These are phyloP conservation scores for Dasypus novemcinctus DNA, from an alignment of 2,113 vertebrate genomes.

Conservation along the genomic window DNA sequence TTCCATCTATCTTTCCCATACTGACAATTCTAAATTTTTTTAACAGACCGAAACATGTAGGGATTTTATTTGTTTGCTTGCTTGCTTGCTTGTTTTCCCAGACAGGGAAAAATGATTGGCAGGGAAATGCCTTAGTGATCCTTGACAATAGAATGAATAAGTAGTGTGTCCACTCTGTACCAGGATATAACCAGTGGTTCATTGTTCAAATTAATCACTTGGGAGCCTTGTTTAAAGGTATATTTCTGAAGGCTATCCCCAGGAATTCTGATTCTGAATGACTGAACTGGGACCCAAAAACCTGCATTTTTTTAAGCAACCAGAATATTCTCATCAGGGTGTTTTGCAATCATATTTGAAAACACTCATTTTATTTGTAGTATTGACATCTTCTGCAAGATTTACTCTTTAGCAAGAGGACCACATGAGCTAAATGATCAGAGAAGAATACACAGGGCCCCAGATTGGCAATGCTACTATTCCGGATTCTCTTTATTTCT, in stretches of 20 bases:
- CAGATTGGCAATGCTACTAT: background rate
- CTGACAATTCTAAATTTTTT: background rate
- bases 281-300: background rate
- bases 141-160: background rate
- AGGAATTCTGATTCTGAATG: background rate
- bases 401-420: background rate
- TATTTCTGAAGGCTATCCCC: background rate
- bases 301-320: background rate
- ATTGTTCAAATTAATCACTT: background rate
- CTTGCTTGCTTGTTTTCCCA: constrained; percentile 2
- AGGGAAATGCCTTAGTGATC: background rate
- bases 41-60: background rate
- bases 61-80: background rate
- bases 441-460: background rate
- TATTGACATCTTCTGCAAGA: background rate
- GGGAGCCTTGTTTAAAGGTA: background rate
- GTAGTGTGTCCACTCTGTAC: background rate
- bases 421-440: background rate
- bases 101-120: background rate
- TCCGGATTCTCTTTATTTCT: background rate
- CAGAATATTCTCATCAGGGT: background rate
- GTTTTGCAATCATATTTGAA: background rate
- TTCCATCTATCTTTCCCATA: constrained; percentile 31
- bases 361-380: background rate
- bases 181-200: background rate